Conservation (phyloP, 92 coral and sea anemone species). For the Paragorgia papillata region DNA sequence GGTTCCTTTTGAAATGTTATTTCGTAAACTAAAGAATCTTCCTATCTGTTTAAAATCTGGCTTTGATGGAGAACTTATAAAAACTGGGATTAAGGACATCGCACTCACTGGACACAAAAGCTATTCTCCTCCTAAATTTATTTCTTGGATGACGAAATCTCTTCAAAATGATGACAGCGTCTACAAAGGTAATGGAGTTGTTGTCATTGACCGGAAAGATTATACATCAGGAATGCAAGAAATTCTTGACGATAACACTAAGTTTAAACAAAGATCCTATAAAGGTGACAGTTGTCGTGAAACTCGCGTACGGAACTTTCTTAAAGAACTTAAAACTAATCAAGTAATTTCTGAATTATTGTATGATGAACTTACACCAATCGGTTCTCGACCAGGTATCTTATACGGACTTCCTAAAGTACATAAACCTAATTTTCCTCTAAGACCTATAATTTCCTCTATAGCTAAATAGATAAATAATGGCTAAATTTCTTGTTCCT, state of each 20-base stretch:
- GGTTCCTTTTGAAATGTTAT: background rate
- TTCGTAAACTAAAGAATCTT: background rate
- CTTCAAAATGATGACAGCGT: background rate
- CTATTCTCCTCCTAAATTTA: background rate
- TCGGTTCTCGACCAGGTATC: background rate
- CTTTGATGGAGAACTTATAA: background rate
- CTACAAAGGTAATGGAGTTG: background rate
- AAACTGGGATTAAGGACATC: constrained; percentile 6
- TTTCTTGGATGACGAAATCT: constrained; percentile 3
- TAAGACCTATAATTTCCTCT: constrained; percentile 24
- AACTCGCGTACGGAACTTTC: background rate
- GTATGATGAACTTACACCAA: background rate
- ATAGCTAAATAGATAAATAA: background rate
- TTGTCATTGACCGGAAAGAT: background rate
- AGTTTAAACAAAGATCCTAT: background rate
- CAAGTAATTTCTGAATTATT: background rate
- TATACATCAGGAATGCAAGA: background rate
- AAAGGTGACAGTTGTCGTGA: background rate
- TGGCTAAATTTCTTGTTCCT: constrained; percentile 9
- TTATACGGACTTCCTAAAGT: background rate
- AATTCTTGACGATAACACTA: background rate
- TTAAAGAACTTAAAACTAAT: background rate
- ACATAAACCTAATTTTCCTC: constrained; percentile 4
- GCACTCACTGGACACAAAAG: background rate
- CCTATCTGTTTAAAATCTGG: background rate